Percentiles rank a stretch among this genome's conserved stretches.
Evolutionary conservation across 2,113 vertebrate genomes (phyloP).

Genomic region (Nyctibius bracteatus): DNA sequence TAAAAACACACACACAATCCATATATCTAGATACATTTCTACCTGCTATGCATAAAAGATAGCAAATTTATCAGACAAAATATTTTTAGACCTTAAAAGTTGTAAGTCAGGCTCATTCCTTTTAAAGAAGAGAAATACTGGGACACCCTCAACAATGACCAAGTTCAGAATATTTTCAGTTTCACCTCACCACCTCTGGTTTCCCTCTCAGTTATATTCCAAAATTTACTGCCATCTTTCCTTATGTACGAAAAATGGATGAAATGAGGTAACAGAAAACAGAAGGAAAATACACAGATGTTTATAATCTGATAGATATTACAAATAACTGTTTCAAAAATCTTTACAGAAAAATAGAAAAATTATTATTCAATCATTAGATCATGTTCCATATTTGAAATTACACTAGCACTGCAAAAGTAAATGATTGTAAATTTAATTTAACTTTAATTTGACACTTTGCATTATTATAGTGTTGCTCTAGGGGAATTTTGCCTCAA

Average conservation of each 20-base stretch:
- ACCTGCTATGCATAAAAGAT: not conserved
- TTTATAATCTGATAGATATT: not conserved
- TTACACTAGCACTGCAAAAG: not conserved
- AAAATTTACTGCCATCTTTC: not conserved
- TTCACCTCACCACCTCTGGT: not conserved
- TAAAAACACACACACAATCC: not conserved
- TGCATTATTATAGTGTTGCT: not conserved
- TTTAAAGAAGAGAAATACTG: not conserved
- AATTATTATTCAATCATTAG: not conserved
- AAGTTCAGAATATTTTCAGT: not conserved
- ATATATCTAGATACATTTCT: not conserved
- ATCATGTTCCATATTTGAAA: not conserved
- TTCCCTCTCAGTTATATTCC: not conserved
- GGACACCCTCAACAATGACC: not conserved
- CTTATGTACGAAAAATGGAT: not conserved
- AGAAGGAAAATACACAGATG: not conserved
- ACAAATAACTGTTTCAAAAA: not conserved
- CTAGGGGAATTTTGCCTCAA: not conserved
- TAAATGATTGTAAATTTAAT: not conserved
- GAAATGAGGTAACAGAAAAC: not conserved
- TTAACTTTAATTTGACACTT: not conserved
- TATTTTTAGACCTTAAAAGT: not conserved
- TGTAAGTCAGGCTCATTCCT: not conserved
- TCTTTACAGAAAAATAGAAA: not conserved
- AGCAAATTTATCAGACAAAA: not conserved